Evolutionary conservation across 1,140 invertebrate species (phyloP).

Genomic region (Grapholita molesta): DNA sequence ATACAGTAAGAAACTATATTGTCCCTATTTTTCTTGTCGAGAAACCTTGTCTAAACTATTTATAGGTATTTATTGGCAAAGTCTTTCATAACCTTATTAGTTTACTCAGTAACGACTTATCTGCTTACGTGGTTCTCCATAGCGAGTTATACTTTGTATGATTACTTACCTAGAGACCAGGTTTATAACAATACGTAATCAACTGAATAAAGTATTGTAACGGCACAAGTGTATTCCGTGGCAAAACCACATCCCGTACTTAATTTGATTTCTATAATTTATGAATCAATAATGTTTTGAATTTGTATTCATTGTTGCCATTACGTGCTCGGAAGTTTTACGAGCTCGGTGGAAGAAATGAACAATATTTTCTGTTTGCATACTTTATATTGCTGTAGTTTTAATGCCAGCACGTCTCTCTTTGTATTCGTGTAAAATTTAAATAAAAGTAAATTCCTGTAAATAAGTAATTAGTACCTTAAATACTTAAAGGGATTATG

Average conservation of each 20-base stretch:
- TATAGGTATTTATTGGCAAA: no score
- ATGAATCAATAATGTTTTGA: slow-evolving; percentile 13
- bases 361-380: slow-evolving; percentile 1
- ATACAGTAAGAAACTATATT: no score
- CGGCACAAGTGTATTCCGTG: background rate
- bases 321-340: slow-evolving; percentile 16
- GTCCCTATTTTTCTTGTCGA: no score
- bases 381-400: background rate
- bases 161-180: no score
- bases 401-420: slow-evolving; percentile 4
- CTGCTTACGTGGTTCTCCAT: no score
- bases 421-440: background rate
- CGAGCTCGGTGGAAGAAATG: background rate
- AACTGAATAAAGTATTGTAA: background rate
- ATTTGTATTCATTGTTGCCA: slow-evolving; percentile 15
- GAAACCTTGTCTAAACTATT: no score
- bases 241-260: background rate
- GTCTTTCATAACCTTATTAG: no score
- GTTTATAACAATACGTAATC: background rate
- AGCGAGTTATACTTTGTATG: no score
- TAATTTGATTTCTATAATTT: slow-evolving; percentile 14
- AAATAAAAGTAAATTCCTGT: background rate
- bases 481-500: no score
- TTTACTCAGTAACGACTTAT: no score
- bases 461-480: background rate